These are phyloP conservation scores for Euglossa dilemma DNA, from an alignment of 1,140 invertebrate genomes.

Conservation along the genomic window DNA sequence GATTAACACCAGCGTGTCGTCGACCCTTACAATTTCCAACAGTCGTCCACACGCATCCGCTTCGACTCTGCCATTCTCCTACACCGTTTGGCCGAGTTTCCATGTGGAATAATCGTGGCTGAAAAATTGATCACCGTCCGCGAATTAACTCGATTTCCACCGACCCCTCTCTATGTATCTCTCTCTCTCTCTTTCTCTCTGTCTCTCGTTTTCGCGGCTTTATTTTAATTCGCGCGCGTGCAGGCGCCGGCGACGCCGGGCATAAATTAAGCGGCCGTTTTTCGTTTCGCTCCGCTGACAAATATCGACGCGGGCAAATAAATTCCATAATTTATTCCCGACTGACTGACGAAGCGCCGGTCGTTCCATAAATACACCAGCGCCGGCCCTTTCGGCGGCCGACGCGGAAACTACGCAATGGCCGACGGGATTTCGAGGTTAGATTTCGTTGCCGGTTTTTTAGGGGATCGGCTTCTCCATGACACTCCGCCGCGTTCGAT, in stretches of 20 bases:
- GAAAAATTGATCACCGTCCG: conserved; percentile 10
- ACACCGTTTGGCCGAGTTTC: background rate
- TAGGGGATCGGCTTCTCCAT: too few relatives aligned
- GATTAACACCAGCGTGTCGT: conserved; percentile 35
- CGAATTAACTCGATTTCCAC: conserved; percentile 14
- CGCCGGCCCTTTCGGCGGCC: background rate
- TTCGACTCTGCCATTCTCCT: background rate
- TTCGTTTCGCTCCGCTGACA: conserved; percentile 33
- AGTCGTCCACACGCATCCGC: background rate
- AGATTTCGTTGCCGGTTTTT: too few relatives aligned
- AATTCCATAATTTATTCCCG: conserved; percentile 53
- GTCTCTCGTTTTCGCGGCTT: background rate
- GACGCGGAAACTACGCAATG: background rate
- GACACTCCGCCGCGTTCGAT: too few relatives aligned
- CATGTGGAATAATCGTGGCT: background rate
- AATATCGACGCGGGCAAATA: conserved; percentile 50
- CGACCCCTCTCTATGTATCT: too few relatives aligned
- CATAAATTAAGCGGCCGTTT: conserved; percentile 40
- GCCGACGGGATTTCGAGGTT: background rate
- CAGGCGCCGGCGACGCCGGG: conserved; percentile 1
- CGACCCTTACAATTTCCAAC: conserved; percentile 30
- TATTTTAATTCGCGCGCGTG: conserved; percentile 37
- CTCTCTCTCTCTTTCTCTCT: too few relatives aligned
- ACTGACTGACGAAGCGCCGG: conserved; percentile 23
- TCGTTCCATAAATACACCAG: conserved; percentile 29